Base-by-base conservation (phyloP, 1,140 invertebrate genomes). In the Orchestia grillus region DNA sequence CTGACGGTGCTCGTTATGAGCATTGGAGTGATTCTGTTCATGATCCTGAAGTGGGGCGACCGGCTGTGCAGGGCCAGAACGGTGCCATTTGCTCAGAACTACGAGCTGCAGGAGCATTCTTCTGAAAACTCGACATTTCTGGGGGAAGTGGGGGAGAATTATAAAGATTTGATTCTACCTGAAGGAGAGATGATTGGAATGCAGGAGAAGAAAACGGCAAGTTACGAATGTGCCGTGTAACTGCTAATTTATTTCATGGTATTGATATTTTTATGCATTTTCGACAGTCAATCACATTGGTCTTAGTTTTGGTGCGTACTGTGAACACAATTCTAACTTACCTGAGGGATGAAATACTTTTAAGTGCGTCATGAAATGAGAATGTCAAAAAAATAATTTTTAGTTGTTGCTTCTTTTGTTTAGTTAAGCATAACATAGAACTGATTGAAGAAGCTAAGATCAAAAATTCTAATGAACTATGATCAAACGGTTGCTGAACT, bases 41-140 rank as follows among this genome's bases (percentile, higher is more conserved):
- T 96, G 23, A 97, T 97, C 11, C 53, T 97, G 8, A 97, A 97
- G 57, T 97, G 96, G 23, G 96, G 96, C 1, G 96, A 97, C 44
- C 42, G 45, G 4, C 77, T 97, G 42, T 96, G 96, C 44, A 57
- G 62, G 47, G 96, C 96, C 0, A 94, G 96, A 16, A 96, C 96
- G 1, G 95, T 96, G 42, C 96, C 96, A 6, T 88, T 62, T 42
- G 96, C 94, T 11, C 95, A 96, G 42, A 90, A 88, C 41, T 96
- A 92, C 42, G 96, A 97, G 44, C 44, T 92, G 47, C 96, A 96
- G 53, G 95, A 96, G 91, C 94, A 90, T 40, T 95, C 96, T 44
- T 88, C 96, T 19, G 95, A 95, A 45, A 96, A 96, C 44, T 77
- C 57, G 8, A 45, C 43, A 28, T 95, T 45, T 28, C 15, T 95